phyloP scores from a whole-genome alignment of 2,888 invertebrate genomes.

The Lepidochitona cinerea region DNA sequence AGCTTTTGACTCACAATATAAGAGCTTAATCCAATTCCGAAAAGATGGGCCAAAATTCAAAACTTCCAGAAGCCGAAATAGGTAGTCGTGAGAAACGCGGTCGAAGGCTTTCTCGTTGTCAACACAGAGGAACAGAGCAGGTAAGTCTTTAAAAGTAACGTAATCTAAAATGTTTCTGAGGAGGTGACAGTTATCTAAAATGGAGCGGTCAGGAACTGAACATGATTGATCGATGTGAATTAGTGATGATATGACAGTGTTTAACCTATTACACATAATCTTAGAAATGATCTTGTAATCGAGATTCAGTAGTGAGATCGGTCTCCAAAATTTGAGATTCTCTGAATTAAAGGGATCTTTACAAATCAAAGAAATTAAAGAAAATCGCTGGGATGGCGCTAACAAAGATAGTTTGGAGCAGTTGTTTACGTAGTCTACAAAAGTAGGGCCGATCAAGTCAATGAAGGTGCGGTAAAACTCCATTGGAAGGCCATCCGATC shows the following conservation, averaged over 20 bases:
- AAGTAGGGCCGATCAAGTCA: background rate
- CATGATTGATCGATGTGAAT: background rate
- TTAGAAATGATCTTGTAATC: background rate
- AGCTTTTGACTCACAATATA: background rate
- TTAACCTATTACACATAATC: background rate
- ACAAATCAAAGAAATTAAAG: background rate
- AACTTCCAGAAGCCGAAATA: background rate
- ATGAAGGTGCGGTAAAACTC: constrained; percentile 10
- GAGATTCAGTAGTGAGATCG: background rate
- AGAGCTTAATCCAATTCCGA: background rate
- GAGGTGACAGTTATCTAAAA: background rate
- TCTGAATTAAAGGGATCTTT: background rate
- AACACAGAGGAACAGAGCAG: background rate
- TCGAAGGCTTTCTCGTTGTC: background rate
- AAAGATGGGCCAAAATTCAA: background rate
- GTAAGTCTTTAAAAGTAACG: background rate
- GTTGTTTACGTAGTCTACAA: background rate
- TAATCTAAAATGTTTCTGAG: background rate
- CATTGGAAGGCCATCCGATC: constrained; percentile 1
- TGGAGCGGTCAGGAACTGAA: background rate
- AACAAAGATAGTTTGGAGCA: background rate
- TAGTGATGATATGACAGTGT: background rate
- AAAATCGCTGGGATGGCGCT: background rate
- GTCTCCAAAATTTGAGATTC: background rate
- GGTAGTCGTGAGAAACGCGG: background rate